A percentile compares a stretch with the other conserved stretches of the same genome.
phyloP scores from a whole-genome alignment of 2,113 vertebrate genomes.

The Protomyctophum bolini region DNA sequence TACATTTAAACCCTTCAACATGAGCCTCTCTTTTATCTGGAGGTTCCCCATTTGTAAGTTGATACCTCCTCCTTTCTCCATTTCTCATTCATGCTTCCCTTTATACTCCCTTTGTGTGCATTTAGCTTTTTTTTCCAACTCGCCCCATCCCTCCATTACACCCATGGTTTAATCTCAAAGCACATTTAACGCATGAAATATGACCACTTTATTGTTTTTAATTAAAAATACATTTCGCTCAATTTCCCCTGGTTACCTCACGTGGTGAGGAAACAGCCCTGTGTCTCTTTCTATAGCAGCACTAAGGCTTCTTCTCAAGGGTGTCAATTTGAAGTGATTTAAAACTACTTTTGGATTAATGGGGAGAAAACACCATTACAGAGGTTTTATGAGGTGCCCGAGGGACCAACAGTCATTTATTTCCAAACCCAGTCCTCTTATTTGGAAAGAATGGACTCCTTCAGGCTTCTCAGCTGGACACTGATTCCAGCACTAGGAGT shows the following conservation, averaged over 20 bases:
- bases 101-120: constrained; percentile 13
- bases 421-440: constrained; percentile 42
- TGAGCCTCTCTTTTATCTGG: background rate
- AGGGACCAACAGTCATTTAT: constrained; percentile 58
- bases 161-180: constrained; percentile 36
- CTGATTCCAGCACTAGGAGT: constrained; percentile 18
- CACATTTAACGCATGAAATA: constrained; percentile 41
- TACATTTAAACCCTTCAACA: constrained; percentile 8
- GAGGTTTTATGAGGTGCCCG: constrained; percentile 56
- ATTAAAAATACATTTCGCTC: constrained; percentile 71
- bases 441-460: constrained; percentile 46
- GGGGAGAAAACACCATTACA: constrained; percentile 55
- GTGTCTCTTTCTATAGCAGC: constrained; percentile 22
- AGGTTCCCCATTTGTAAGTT: background rate
- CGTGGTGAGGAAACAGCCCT: background rate
- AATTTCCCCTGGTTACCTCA: constrained; percentile 54
- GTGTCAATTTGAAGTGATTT: constrained; percentile 64
- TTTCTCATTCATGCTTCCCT: constrained; percentile 29
- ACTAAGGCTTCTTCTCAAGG: constrained; percentile 42
- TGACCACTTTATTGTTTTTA: constrained; percentile 53
- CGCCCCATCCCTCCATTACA: constrained; percentile 19
- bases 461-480: constrained; percentile 33
- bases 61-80: background rate
- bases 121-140: constrained; percentile 41
- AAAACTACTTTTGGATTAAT: constrained; percentile 66